phyloP scores from a whole-genome alignment of 1,140 invertebrate genomes.

The Halictus rubicundus region DNA sequence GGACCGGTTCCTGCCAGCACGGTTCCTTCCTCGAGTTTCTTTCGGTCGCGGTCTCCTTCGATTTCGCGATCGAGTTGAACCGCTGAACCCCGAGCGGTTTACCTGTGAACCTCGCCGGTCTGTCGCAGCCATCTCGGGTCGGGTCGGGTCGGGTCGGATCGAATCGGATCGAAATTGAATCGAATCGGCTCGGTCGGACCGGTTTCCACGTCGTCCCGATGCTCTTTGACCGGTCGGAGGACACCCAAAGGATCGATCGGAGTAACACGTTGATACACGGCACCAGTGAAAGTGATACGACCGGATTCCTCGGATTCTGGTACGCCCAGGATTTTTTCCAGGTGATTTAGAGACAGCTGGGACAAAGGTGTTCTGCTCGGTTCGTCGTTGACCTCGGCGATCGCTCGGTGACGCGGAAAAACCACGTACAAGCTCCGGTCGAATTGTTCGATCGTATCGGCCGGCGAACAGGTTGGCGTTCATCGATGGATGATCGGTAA shows the following conservation, averaged over 20 bases:
- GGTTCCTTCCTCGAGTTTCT: not conserved
- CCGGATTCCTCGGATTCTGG: constrained; percentile 3
- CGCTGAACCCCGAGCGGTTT: not conserved
- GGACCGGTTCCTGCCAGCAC: not conserved
- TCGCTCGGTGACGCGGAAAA: not conserved
- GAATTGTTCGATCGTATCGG: not conserved
- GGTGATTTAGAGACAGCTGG: not conserved
- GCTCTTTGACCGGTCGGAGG: not conserved
- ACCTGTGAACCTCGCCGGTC: not conserved
- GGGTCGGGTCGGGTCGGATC: not conserved
- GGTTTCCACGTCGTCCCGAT: constrained; percentile 9
- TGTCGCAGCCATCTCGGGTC: no score
- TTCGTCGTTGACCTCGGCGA: not conserved
- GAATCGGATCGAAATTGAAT: no score
- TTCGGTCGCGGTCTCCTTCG: not conserved
- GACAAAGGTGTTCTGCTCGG: not conserved
- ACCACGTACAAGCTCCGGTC: not conserved
- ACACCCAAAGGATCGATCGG: not conserved
- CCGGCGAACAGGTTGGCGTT: not conserved
- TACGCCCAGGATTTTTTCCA: not conserved
- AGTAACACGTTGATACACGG: constrained; percentile 1
- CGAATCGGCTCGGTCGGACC: not conserved
- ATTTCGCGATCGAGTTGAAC: constrained; percentile 11
- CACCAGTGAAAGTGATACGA: constrained; percentile 16
- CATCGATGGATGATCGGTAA: not conserved